Percentiles rank a stretch among this genome's conserved stretches.
Evolutionary conservation across 2,888 invertebrate genomes (phyloP).

Genomic region (Petrolisthes manimaculis): DNA sequence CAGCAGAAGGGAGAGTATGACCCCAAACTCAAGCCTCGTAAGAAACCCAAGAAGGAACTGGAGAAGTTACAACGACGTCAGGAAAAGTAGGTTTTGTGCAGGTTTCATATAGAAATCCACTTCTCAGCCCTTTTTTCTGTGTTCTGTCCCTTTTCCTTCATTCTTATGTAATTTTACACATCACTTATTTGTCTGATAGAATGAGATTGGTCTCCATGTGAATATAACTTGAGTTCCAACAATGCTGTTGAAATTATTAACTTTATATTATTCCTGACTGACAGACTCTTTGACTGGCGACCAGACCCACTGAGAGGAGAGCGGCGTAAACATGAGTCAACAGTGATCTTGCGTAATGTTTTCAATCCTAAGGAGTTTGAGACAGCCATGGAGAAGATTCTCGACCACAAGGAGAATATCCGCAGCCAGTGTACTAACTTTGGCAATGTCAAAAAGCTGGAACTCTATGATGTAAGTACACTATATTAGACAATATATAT

Average conservation of each 20-base stretch:
- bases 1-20: constrained; percentile 94
- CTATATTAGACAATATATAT: too few relatives aligned
- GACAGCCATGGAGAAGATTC: constrained; percentile 86
- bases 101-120: background rate
- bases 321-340: constrained; percentile 87
- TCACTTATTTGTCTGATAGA: too few relatives aligned
- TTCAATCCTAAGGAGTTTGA: constrained; percentile 92
- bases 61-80: constrained; percentile 92
- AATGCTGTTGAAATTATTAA: too few relatives aligned
- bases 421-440: constrained; percentile 89
- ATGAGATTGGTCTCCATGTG: too few relatives aligned
- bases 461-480: constrained; percentile 86
- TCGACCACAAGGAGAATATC: constrained; percentile 92
- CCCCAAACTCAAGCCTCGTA: constrained; percentile 90
- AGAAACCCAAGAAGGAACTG: constrained; percentile 85
- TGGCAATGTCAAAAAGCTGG: constrained; percentile 91
- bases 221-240: too few relatives aligned
- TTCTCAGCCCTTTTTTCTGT: background rate
- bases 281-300: constrained; percentile 92
- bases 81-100: constrained; percentile 78
- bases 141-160: background rate
- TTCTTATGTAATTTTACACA: too few relatives aligned
- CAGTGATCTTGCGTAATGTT: constrained; percentile 93
- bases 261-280: constrained; percentile 35
- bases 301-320: constrained; percentile 91